Conservation (phyloP, 2,888 invertebrate genomes). For the Cryptocheilus praepositus region DNA sequence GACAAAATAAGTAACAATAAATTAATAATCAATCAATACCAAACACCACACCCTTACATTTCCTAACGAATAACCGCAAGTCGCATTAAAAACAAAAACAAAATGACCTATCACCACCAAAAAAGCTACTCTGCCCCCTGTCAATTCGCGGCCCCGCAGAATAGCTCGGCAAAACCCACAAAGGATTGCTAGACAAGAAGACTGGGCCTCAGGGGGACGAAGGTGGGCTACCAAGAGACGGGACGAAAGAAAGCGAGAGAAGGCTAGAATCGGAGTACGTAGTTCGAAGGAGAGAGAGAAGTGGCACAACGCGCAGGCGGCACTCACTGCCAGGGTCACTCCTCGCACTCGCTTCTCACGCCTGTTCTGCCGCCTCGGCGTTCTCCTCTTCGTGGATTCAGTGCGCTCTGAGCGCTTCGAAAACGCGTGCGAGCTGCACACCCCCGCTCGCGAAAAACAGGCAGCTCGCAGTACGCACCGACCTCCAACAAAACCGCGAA, state of each 20-base stretch:
- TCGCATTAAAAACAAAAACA: too few relatives aligned
- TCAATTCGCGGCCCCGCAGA: too few relatives aligned
- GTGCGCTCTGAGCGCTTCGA: constrained; percentile 59
- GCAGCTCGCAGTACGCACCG: too few relatives aligned
- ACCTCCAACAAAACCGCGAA: too few relatives aligned
- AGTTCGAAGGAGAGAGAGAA: background rate
- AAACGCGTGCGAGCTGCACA: constrained; percentile 42
- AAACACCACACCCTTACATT: too few relatives aligned
- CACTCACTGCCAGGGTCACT: constrained; percentile 73
- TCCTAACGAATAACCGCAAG: too few relatives aligned
- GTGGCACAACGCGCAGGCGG: constrained; percentile 70
- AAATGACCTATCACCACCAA: too few relatives aligned
- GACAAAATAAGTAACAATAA: too few relatives aligned
- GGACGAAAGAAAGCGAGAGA: background rate
- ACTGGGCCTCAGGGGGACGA: background rate
- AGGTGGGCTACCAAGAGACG: background rate
- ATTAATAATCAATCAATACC: too few relatives aligned
- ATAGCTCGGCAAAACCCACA: too few relatives aligned
- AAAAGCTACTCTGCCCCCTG: too few relatives aligned
- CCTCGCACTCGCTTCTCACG: constrained; percentile 39
- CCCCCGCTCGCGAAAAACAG: background rate
- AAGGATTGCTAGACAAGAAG: background rate
- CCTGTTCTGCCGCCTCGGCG: constrained; percentile 38
- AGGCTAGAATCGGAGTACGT: constrained; percentile 12
- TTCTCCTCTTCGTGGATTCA: constrained; percentile 46